These are phyloP conservation scores for Drymodes brunneopygia DNA, from an alignment of 2,113 vertebrate species.

Conservation along the genomic window DNA sequence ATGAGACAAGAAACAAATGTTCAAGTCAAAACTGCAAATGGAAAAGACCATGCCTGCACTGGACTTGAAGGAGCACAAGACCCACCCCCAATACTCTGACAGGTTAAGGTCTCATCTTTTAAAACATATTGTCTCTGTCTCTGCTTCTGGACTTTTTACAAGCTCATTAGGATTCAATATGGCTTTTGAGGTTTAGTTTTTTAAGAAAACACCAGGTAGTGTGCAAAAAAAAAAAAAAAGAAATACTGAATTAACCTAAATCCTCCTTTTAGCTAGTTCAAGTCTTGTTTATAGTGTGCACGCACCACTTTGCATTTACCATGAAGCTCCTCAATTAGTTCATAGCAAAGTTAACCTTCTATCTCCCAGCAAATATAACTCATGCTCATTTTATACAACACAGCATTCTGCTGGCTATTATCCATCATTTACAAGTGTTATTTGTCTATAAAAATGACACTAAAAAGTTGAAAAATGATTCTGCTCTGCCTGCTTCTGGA, in stretches of 20 bases:
- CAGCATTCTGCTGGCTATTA: slow-evolving; percentile 75
- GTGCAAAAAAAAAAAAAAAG: background rate
- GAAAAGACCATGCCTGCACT: background rate
- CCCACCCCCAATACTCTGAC: background rate
- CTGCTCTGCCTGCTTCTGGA: slow-evolving; percentile 70
- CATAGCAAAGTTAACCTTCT: slow-evolving; percentile 77
- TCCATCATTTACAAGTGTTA: slow-evolving; percentile 82
- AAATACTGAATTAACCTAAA: slow-evolving; percentile 58
- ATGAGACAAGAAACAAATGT: slow-evolving; percentile 16
- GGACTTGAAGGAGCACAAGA: background rate
- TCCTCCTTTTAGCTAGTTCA: slow-evolving; percentile 52
- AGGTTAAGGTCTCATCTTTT: background rate
- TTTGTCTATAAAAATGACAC: slow-evolving; percentile 84
- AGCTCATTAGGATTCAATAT: slow-evolving; percentile 20
- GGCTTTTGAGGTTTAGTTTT: background rate
- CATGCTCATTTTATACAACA: slow-evolving; percentile 70
- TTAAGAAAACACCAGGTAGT: slow-evolving; percentile 24
- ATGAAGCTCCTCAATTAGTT: slow-evolving; percentile 76
- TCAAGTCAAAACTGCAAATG: background rate
- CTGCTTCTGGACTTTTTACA: slow-evolving; percentile 26
- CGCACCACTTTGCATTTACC: slow-evolving; percentile 66
- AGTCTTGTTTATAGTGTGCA: slow-evolving; percentile 50
- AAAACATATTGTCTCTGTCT: background rate
- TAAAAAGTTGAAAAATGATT: slow-evolving; percentile 82
- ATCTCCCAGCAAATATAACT: slow-evolving; percentile 75